phyloP scores from a whole-genome alignment of 2,113 vertebrate species.

The Puntigrus tetrazona region DNA sequence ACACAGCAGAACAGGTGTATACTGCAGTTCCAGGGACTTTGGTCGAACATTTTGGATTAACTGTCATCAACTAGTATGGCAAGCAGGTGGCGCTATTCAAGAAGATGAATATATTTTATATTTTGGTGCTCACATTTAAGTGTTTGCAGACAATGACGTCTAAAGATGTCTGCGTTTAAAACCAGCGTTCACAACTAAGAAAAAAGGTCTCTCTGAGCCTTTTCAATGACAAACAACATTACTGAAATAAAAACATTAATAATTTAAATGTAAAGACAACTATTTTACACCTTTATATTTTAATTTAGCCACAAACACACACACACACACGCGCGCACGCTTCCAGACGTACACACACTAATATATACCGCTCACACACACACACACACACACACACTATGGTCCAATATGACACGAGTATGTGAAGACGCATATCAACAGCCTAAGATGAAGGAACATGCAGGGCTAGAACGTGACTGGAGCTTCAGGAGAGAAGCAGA shows the following conservation, averaged over 20 bases:
- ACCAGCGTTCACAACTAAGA: not conserved
- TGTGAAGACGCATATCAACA: not conserved
- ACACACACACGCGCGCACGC: not conserved
- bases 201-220: not conserved
- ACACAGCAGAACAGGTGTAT: not conserved
- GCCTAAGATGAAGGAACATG: slow-evolving; percentile 46
- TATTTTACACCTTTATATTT: not conserved
- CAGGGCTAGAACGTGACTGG: not conserved
- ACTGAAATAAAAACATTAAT: not conserved
- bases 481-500: not conserved
- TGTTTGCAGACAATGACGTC: not conserved
- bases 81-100: not conserved
- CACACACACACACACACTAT: too few species aligned
- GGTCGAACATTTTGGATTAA: not conserved
- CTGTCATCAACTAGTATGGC: not conserved
- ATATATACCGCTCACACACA: slow-evolving; percentile 17
- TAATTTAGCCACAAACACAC: not conserved
- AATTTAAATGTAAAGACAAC: not conserved
- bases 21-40: not conserved
- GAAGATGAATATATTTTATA: not conserved
- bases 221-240: not conserved
- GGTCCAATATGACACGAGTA: not conserved
- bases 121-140: not conserved
- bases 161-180: not conserved
- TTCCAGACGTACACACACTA: not conserved